phyloP scores from a whole-genome alignment of 2,888 invertebrate species.

The Drosophila subsilvestris region DNA sequence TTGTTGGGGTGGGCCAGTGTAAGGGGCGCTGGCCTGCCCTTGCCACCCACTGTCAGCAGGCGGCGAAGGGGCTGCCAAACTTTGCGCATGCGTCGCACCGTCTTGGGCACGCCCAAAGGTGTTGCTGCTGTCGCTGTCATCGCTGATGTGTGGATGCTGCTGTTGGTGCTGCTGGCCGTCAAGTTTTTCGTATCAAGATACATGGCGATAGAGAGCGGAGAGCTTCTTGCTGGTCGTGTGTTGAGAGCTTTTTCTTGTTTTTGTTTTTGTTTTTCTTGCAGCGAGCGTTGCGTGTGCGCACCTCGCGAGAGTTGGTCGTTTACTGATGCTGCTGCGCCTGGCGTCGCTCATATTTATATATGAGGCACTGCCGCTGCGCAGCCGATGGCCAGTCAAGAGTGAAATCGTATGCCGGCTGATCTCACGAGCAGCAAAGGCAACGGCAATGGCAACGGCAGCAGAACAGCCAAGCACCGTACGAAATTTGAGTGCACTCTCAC shows the following conservation, averaged over 20 bases:
- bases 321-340: conserved; percentile 83
- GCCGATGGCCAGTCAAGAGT: conserved; percentile 76
- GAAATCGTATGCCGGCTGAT: conserved; percentile 79
- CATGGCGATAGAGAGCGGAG: conserved; percentile 60
- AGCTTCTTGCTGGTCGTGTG: conserved; percentile 30
- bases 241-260: conserved; percentile 42
- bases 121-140: conserved; percentile 20
- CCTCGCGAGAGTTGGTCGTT: conserved; percentile 80
- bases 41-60: conserved; percentile 72
- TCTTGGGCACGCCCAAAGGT: conserved; percentile 43
- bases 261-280: conserved; percentile 2
- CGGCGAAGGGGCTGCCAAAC: conserved; percentile 81
- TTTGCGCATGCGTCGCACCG: conserved; percentile 72
- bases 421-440: conserved; percentile 62
- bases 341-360: conserved; percentile 83
- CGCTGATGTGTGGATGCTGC: conserved; percentile 36
- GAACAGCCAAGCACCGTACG: conserved; percentile 70
- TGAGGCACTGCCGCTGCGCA: conserved; percentile 69
- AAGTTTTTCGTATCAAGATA: conserved; percentile 83
- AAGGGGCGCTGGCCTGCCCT: conserved; percentile 48
- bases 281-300: conserved; percentile 77
- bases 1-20: conserved; percentile 68
- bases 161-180: conserved; percentile 55
- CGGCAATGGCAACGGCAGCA: conserved; percentile 30
- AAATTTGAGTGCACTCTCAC: conserved; percentile 79